Base-by-base conservation (phyloP, 2,797 vertebrate genomes). In the Brotula barbata region DNA sequence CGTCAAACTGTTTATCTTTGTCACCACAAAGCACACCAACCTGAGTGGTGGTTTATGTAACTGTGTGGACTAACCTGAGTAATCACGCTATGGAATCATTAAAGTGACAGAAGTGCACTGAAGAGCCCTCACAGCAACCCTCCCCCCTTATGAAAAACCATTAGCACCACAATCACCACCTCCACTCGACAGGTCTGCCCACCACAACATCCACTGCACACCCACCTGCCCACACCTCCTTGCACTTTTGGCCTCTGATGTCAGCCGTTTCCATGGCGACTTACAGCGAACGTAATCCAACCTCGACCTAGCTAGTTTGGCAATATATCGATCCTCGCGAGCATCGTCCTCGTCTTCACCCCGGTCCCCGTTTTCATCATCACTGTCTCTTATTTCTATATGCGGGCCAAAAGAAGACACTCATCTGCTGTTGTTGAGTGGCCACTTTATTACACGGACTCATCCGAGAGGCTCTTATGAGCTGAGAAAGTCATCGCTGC, bases 371-470 rank as follows among this genome's bases (percentile, higher is more conserved):
- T 28, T 43, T 14, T 45, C 42, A 58, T 50, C 33, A 44, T 25
- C 64, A 13, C 33, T 12, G 20, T 19, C 44, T 44, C 20, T 28
- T 57, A 11, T 53, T 33, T 78, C 57, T 46, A 15, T 64, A 72
- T 46, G 37, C 68, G 45, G 67, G 68, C 39, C 71, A 39, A n/a
- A 39, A 55, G 65, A 73, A 76, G 64, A 64, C 48, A 61, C 63
- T 85, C 40, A 71, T 55, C 37, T 55, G 56, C 71, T 67, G 47
- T 62, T 61, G 61, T 55, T 15, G 50, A 83, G 82, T 65, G 77
- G 73, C 70, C 73, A 77, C 83, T 90, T 84, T 59, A 81, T 88
- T 84, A 81, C 39, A 68, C 64, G 70, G 78, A 75, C 50, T 68
- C 44, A 77, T 71, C 58, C 52, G 60, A 87, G 80, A 71, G 79